Evolutionary conservation across 1,140 invertebrate species (phyloP).

Genomic region (Paralvinella palmiformis): DNA sequence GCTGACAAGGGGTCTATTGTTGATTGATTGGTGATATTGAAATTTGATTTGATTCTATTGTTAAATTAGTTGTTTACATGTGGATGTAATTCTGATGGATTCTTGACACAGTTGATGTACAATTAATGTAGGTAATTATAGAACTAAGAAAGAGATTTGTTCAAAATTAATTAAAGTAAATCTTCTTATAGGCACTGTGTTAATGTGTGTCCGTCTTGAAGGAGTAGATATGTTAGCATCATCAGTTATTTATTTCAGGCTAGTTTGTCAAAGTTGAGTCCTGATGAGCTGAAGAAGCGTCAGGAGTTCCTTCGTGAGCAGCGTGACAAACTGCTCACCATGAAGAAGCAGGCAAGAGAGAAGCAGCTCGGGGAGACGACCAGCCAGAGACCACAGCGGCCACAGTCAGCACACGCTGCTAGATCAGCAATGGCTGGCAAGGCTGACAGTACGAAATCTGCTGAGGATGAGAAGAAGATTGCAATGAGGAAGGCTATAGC

Average conservation of each 20-base stretch:
- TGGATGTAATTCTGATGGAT: no score
- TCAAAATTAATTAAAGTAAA: no score
- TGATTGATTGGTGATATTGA: no score
- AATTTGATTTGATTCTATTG: no score
- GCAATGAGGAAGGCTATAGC: constrained; percentile 75
- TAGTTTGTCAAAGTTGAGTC: constrained; percentile 33
- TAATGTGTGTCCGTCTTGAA: no score
- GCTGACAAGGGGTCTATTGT: no score
- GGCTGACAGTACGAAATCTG: not conserved
- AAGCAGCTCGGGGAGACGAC: constrained; percentile 57
- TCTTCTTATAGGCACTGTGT: no score
- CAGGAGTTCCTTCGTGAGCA: constrained; percentile 79
- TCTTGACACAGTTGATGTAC: no score
- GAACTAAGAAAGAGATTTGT: no score
- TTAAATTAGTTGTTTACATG: no score
- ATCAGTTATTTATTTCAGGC: constrained; percentile 24
- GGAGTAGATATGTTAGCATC: no score
- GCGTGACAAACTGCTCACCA: constrained; percentile 77
- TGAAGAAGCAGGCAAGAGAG: constrained; percentile 79
- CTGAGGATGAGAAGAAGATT: constrained; percentile 55
- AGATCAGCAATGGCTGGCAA: constrained; percentile 53
- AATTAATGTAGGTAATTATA: no score
- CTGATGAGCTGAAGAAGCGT: constrained; percentile 68
- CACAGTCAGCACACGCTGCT: constrained; percentile 65
- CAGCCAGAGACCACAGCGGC: constrained; percentile 48